These are phyloP conservation scores for Circaetus gallicus DNA, from an alignment of 2,113 vertebrate genomes.

Conservation along the genomic window DNA sequence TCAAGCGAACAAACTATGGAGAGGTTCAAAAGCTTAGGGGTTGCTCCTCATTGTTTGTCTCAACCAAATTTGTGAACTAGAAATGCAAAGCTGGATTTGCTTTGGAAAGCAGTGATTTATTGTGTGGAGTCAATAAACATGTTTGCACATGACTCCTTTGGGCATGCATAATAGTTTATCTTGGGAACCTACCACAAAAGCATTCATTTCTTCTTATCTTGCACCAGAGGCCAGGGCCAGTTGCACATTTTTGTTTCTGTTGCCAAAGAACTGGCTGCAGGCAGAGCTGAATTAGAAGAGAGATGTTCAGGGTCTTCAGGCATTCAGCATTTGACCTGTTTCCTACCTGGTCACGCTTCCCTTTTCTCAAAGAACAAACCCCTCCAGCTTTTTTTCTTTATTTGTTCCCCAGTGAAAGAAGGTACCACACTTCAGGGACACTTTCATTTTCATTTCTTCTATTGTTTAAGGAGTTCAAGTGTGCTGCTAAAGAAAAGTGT, in stretches of 20 bases:
- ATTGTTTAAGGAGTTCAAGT: not conserved
- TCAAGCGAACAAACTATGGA: not conserved
- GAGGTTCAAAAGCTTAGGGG: not conserved
- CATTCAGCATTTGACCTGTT: not conserved
- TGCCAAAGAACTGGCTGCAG: not conserved
- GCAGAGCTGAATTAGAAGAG: not conserved
- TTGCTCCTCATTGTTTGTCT: slow-evolving; percentile 10
- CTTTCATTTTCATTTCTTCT: not conserved
- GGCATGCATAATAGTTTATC: slow-evolving; percentile 34
- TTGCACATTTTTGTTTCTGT: not conserved
- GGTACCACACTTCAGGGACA: not conserved
- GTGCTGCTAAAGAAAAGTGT: not conserved
- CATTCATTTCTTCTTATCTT: slow-evolving; percentile 42
- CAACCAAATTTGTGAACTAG: slow-evolving; percentile 25
- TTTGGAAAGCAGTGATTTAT: slow-evolving; percentile 52
- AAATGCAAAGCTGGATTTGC: not conserved
- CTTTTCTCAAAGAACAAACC: not conserved
- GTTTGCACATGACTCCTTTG: slow-evolving; percentile 59
- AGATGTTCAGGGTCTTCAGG: not conserved
- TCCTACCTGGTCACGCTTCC: not conserved
- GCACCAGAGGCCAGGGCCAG: slow-evolving; percentile 10
- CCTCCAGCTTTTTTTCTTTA: not conserved
- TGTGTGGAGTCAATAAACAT: not conserved
- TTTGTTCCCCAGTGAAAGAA: not conserved
- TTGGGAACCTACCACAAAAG: not conserved